Evolutionary conservation across 1,140 invertebrate species (phyloP).

Genomic region (Palaemon carinicauda): DNA sequence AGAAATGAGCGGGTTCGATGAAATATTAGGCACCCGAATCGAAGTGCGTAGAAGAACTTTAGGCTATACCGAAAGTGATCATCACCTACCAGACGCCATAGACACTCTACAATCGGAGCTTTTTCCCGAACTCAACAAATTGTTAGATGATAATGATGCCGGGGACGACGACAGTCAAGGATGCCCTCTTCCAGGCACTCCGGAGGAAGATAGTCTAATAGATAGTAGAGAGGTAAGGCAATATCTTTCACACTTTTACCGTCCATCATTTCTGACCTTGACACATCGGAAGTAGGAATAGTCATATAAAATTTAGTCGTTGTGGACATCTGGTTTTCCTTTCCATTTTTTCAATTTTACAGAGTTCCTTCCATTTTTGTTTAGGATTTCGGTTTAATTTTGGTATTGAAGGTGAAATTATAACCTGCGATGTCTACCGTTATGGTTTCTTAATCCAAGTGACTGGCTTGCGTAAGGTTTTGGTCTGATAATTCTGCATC

Average conservation of each 20-base stretch:
- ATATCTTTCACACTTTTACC: no score
- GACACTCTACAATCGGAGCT: slow-evolving; percentile 28
- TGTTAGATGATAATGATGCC: slow-evolving; percentile 52
- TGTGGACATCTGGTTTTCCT: no score
- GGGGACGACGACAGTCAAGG: slow-evolving; percentile 76
- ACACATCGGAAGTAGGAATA: background rate
- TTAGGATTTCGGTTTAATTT: no score
- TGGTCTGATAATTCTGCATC: no score
- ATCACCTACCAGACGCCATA: slow-evolving; percentile 5
- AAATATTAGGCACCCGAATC: slow-evolving; percentile 35
- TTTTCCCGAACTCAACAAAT: slow-evolving; percentile 57
- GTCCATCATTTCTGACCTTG: no score
- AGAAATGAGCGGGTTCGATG: slow-evolving; percentile 45
- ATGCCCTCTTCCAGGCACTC: slow-evolving; percentile 84
- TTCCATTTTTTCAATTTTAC: no score
- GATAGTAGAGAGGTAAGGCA: slow-evolving; percentile 36
- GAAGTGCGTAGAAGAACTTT: slow-evolving; percentile 47
- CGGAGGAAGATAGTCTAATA: slow-evolving; percentile 73
- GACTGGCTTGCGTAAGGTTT: no score
- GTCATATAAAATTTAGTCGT: no score
- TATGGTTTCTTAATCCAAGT: no score
- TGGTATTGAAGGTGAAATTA: no score
- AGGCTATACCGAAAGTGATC: slow-evolving; percentile 6
- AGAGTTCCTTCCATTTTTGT: no score
- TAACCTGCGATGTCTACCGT: no score